These are phyloP conservation scores for Emberiza fucata DNA, from an alignment of 2,113 vertebrate genomes.

Conservation along the genomic window DNA sequence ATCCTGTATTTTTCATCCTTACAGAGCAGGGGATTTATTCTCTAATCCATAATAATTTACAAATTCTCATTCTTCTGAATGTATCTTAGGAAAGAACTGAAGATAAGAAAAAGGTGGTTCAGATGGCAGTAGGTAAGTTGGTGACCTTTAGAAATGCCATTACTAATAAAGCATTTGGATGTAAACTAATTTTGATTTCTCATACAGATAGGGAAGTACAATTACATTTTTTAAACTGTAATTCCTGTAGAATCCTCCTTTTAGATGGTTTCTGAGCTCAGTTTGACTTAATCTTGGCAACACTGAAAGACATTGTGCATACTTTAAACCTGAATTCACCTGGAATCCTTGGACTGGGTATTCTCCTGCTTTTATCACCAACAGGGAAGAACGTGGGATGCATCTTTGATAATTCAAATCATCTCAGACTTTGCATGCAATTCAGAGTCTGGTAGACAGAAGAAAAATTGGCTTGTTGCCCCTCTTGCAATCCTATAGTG, in stretches of 20 bases:
- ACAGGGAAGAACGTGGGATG: neutral
- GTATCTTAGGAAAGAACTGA: slow-evolving; percentile 86
- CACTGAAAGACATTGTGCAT: neutral
- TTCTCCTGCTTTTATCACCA: neutral
- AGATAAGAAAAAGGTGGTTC: slow-evolving; percentile 93
- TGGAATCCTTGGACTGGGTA: neutral
- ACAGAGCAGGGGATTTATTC: neutral
- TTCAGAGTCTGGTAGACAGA: neutral
- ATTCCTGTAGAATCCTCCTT: neutral
- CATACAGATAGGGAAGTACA: neutral
- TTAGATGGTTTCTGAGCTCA: neutral
- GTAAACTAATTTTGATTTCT: neutral
- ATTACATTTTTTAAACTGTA: neutral
- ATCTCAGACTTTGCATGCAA: neutral
- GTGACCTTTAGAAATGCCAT: neutral
- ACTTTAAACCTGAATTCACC: neutral
- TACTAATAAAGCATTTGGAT: neutral
- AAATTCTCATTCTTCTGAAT: neutral
- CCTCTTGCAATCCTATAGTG: neutral
- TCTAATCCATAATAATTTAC: neutral
- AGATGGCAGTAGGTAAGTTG: slow-evolving; percentile 86
- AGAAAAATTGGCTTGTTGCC: neutral
- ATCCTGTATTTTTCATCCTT: neutral
- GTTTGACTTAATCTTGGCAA: neutral
- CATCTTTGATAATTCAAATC: neutral